Evolutionary conservation across 2,888 invertebrate genomes (phyloP).

Genomic region (Platycheirus rosarum): DNA sequence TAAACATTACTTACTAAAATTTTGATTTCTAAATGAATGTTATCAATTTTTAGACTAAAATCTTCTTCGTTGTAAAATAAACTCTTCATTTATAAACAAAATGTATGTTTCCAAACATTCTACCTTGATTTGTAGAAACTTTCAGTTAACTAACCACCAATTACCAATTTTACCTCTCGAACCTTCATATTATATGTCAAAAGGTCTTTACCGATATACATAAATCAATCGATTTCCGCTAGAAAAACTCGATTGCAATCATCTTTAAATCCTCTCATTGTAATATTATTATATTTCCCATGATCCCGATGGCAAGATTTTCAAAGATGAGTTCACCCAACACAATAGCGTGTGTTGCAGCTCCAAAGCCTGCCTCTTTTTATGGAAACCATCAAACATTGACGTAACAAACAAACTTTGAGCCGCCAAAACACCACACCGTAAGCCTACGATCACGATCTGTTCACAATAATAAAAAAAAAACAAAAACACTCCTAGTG

Average conservation of each 20-base stretch:
- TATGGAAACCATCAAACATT: constrained; percentile 18
- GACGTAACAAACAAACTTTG: constrained; percentile 30
- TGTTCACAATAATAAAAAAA: constrained; percentile 22
- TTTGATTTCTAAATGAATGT: no score
- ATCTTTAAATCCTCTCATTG: background rate
- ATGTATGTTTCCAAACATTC: no score
- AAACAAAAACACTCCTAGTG: constrained; percentile 51
- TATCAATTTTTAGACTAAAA: no score
- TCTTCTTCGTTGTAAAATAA: no score
- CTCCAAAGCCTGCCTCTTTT: constrained; percentile 25
- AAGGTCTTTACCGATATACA: constrained; percentile 25
- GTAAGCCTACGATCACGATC: constrained; percentile 48
- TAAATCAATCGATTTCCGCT: constrained; percentile 53
- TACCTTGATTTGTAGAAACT: no score
- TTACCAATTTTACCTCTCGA: constrained; percentile 11
- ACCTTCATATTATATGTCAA: constrained; percentile 29
- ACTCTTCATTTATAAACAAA: no score
- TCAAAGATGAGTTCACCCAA: constrained; percentile 38
- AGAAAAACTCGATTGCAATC: constrained; percentile 50
- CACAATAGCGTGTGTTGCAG: constrained; percentile 34
- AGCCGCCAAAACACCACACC: constrained; percentile 25
- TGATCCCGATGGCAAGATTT: constrained; percentile 1
- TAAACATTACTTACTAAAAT: no score
- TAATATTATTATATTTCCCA: constrained; percentile 13
- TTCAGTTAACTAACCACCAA: no score